These are phyloP conservation scores for Periphyllus acericola DNA, from an alignment of 2,888 invertebrate species.

Conservation along the genomic window DNA sequence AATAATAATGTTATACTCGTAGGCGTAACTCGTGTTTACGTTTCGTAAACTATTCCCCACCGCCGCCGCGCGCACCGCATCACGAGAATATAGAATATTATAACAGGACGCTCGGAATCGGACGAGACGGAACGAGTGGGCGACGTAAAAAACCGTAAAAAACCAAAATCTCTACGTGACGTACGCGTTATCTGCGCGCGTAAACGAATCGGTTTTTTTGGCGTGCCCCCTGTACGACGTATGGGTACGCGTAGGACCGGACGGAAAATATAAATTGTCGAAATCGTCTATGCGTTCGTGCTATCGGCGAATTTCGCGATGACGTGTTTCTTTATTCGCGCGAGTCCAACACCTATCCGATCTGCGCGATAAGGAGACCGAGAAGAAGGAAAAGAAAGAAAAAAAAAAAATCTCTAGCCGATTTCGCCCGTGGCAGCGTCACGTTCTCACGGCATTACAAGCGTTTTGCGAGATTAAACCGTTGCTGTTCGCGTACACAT, in stretches of 20 bases:
- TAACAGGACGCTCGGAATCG: too few species aligned
- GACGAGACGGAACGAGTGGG: too few species aligned
- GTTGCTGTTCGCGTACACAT: background rate
- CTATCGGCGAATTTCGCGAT: background rate
- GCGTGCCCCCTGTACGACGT: too few species aligned
- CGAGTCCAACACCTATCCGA: background rate
- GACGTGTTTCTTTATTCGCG: background rate
- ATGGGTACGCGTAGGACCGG: background rate
- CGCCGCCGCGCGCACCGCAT: too few species aligned
- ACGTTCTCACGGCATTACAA: slow-evolving; percentile 47
- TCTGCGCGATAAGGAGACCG: background rate
- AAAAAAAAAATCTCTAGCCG: background rate
- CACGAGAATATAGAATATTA: too few species aligned
- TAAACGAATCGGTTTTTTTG: too few species aligned
- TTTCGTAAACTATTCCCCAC: background rate
- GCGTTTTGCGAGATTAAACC: slow-evolving; percentile 34
- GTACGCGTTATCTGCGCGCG: too few species aligned
- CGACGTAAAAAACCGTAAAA: too few species aligned
- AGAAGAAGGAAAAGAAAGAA: background rate
- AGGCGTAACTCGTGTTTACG: background rate
- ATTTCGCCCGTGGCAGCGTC: background rate
- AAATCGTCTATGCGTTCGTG: too few species aligned
- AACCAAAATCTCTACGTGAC: too few species aligned
- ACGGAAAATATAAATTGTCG: background rate
- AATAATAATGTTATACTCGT: background rate